These are phyloP conservation scores for Brevimyrus niger DNA, from an alignment of 2,113 vertebrate genomes.

Conservation along the genomic window DNA sequence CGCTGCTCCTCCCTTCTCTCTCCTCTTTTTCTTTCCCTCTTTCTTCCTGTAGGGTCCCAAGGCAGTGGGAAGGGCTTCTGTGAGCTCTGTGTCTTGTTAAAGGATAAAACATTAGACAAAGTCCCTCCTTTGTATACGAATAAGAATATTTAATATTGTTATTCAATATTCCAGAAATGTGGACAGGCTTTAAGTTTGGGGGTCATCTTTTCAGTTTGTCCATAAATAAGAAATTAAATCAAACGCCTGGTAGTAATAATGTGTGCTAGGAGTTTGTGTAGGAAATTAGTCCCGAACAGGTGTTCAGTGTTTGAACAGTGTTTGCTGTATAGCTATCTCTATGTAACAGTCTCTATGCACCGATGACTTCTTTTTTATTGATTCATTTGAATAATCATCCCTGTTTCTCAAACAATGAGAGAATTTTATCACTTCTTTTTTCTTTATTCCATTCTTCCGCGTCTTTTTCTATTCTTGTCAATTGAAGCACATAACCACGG, in stretches of 20 bases:
- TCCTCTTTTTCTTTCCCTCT: slow-evolving; percentile 8
- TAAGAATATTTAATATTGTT: neutral
- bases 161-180: neutral
- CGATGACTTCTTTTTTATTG: neutral
- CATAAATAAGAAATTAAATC: neutral
- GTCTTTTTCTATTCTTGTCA: slow-evolving; percentile 30
- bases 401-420: slow-evolving; percentile 20
- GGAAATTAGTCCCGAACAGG: neutral
- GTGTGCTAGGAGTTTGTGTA: neutral
- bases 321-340: neutral
- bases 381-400: neutral
- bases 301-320: neutral
- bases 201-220: neutral
- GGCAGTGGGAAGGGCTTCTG: slow-evolving; percentile 2
- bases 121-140: neutral
- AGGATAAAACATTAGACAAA: slow-evolving; percentile 5
- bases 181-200: neutral
- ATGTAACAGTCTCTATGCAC: neutral
- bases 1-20: neutral
- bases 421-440: slow-evolving; percentile 25
- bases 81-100: neutral
- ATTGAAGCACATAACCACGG: slow-evolving; percentile 37
- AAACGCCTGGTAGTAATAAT: neutral
- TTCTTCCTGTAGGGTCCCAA: slow-evolving; percentile 12
- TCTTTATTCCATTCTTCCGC: slow-evolving; percentile 39